Evolutionary conservation across 2,888 invertebrate genomes (phyloP).

Genomic region (Hydriomena furcata): DNA sequence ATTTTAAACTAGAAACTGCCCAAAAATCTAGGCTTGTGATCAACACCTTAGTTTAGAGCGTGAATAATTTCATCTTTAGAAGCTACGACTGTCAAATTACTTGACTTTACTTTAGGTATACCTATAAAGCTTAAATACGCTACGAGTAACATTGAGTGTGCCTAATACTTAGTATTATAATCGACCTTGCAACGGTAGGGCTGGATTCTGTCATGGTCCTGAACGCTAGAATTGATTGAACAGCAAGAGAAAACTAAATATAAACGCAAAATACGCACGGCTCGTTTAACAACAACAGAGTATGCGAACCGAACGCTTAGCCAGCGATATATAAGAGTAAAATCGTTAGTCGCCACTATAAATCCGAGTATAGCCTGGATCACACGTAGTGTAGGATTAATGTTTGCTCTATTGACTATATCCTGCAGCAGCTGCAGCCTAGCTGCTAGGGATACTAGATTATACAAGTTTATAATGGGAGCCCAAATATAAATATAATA

Average conservation of each 20-base stretch:
- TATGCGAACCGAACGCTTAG: constrained; percentile 12
- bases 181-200: constrained; percentile 2
- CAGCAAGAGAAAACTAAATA: constrained; percentile 28
- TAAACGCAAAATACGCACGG: constrained; percentile 29
- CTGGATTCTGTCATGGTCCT: constrained; percentile 6
- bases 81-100: no score
- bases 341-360: constrained; percentile 25
- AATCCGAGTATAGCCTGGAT: constrained; percentile 21
- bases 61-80: no score
- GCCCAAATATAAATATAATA: no score
- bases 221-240: constrained; percentile 29
- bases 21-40: no score
- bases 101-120: no score
- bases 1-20: neutral
- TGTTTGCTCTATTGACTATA: constrained; percentile 8
- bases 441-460: no score
- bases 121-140: no score
- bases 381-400: constrained; percentile 7
- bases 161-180: neutral
- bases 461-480: no score
- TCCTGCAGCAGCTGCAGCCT: no score
- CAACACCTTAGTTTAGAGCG: no score
- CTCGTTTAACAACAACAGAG: constrained; percentile 22
- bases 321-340: constrained; percentile 13
- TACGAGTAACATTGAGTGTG: no score